phyloP scores from a whole-genome alignment of 2,888 invertebrate species.

The Diaphora mendica region DNA sequence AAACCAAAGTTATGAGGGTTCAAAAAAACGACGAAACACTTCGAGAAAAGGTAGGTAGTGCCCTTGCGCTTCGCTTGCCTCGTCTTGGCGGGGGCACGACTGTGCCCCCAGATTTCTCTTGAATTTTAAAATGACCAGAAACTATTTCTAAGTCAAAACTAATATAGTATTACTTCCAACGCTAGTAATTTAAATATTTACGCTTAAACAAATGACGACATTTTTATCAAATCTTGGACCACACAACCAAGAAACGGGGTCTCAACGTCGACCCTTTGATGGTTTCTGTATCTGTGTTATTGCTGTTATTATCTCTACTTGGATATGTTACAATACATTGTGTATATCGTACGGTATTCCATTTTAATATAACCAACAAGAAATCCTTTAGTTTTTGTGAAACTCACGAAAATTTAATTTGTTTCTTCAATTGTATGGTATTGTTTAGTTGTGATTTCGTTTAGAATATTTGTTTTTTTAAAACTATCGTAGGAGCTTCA shows the following conservation, averaged over 20 bases:
- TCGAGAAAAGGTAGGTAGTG: too few species aligned
- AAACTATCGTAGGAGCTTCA: not conserved
- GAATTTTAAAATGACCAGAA: not conserved
- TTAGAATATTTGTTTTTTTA: not conserved
- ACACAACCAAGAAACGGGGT: conserved; percentile 35
- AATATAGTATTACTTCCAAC: not conserved
- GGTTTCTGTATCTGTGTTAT: conserved; percentile 54
- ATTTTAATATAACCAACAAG: conserved; percentile 7
- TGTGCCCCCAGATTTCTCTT: too few species aligned
- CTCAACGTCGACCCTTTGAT: conserved; percentile 51
- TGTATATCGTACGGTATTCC: conserved; percentile 33
- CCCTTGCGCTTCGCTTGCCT: too few species aligned
- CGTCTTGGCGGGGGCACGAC: too few species aligned
- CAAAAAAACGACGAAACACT: too few species aligned
- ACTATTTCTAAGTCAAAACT: not conserved
- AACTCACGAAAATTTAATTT: conserved; percentile 1
- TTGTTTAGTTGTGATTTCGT: not conserved
- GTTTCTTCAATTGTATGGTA: not conserved
- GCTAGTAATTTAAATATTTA: not conserved
- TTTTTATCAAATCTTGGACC: conserved; percentile 12
- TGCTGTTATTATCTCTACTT: conserved; percentile 50
- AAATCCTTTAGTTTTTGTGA: not conserved
- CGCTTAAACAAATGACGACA: not conserved
- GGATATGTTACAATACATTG: conserved; percentile 42
- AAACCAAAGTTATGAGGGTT: too few species aligned